Evolutionary conservation across 2,888 invertebrate species (phyloP), one percentile per base, ranked within the genome.

Genomic region (Phymatocera aterrima): DNA sequence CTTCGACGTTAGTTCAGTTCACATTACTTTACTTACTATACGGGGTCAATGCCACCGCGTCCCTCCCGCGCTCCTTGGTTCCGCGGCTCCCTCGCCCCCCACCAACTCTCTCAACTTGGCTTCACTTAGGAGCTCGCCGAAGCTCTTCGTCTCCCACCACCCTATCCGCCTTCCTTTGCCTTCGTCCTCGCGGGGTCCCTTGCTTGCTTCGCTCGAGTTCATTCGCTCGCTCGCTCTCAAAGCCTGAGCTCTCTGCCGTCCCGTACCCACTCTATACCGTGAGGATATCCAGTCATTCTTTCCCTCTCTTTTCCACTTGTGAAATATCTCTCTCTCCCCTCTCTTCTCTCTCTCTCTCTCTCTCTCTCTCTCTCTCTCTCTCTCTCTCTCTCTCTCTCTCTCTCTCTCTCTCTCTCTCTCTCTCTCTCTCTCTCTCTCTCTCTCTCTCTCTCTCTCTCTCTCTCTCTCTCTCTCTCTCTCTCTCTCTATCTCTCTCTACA

Each of bases 21-120:
- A 84, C 88, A 88, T 87, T 88, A 88, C 87, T 85, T 87, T 87
- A 88, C 87, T 87, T 87, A 87, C 87, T 88, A 87, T 88, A 88
- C 86, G 88, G 85, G 88, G 88, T 88, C 88, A 88, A 88, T 88
- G 88, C 88, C 88, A 88, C 84, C 83, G 87, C 85, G 85, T 86
- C 85, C 86, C 83, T 84, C 85, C 85, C 84, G 85, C 84, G 83
- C 86, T 85, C 87, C 86, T 86, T 85, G 83, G 84, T 84, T 87
- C 81, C 83, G 83, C 88, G 87, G 82, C 83, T 85, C 60, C 40
- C 57, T 57, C 57, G 12, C 57, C 75, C 75, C 43, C 28, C 46
- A 43, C 68, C 46, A 8, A 46, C 68, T 46, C n/a, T 54, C 54
- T 12, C 24, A 37, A 46, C 43, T 40, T 40, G 68, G 43, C 68